Percentiles rank a stretch among this genome's conserved stretches.
These are phyloP conservation scores for Malacoraja senta DNA, from an alignment of 2,797 vertebrate genomes.

Conservation along the genomic window DNA sequence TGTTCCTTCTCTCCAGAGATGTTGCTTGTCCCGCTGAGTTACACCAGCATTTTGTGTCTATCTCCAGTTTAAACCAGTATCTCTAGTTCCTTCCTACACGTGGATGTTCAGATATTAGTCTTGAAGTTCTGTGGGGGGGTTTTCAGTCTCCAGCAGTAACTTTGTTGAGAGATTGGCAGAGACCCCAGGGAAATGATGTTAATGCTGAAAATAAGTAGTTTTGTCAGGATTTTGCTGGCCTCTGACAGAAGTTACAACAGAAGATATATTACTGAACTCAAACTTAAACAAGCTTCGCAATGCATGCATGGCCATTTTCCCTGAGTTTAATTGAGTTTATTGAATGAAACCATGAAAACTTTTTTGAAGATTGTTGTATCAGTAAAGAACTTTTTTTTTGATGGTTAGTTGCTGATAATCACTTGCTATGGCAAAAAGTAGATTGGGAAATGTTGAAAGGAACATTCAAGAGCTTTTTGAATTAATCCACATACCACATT, in stretches of 20 bases:
- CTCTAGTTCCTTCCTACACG: too few relatives aligned
- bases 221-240: not conserved
- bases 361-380: constrained; percentile 28
- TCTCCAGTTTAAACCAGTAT: too few relatives aligned
- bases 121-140: not conserved
- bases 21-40: too few relatives aligned
- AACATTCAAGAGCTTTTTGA: constrained; percentile 17
- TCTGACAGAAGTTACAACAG: not conserved
- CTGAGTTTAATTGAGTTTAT: constrained; percentile 26
- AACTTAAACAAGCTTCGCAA: constrained; percentile 22
- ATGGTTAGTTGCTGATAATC: constrained; percentile 6
- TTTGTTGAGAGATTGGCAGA: not conserved
- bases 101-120: not conserved
- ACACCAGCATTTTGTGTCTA: too few relatives aligned
- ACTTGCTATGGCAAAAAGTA: not conserved
- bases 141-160: not conserved
- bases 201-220: constrained; percentile 19
- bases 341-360: constrained; percentile 14
- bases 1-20: too few relatives aligned
- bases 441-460: constrained; percentile 17
- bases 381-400: constrained; percentile 7
- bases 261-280: constrained; percentile 24
- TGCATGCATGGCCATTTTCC: constrained; percentile 30
- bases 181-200: not conserved
- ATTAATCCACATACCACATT: constrained; percentile 22